Conservation (phyloP, 2,797 vertebrate genomes). For the Crenuchus spilurus region DNA sequence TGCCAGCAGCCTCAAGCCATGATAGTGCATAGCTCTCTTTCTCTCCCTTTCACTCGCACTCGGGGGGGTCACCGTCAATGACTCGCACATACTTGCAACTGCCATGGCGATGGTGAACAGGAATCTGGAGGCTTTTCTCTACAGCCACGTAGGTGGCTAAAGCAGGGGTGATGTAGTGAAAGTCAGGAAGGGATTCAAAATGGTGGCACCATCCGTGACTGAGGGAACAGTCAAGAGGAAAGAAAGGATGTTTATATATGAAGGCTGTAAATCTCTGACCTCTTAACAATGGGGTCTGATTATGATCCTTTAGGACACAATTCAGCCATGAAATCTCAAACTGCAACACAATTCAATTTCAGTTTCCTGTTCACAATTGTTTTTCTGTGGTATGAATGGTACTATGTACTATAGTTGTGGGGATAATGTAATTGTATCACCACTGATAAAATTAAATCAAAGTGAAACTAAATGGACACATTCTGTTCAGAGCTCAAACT, state of each 20-base stretch:
- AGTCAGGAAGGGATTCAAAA: background rate
- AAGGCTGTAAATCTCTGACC: background rate
- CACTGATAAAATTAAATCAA: too few relatives aligned
- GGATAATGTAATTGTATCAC: too few relatives aligned
- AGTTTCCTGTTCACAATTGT: too few relatives aligned
- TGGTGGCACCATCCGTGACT: background rate
- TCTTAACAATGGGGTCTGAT: background rate
- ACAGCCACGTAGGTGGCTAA: background rate
- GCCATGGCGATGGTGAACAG: conserved; percentile 16
- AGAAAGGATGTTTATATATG: background rate
- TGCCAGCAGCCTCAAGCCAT: conserved; percentile 38
- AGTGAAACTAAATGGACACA: too few relatives aligned
- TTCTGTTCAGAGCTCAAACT: too few relatives aligned
- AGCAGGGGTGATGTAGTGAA: background rate
- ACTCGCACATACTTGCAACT: conserved; percentile 32
- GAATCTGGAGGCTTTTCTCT: conserved; percentile 11
- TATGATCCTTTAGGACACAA: too few relatives aligned
- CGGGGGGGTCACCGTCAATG: conserved; percentile 30
- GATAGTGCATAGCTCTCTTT: conserved; percentile 38
- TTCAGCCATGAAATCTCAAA: too few relatives aligned
- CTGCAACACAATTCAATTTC: too few relatives aligned
- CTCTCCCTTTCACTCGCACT: conserved; percentile 26
- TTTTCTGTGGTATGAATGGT: too few relatives aligned
- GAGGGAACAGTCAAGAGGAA: background rate
- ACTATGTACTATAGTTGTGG: too few relatives aligned